Base-by-base conservation (phyloP, 2,888 invertebrate genomes). In the Cremastinae sp. region DNA sequence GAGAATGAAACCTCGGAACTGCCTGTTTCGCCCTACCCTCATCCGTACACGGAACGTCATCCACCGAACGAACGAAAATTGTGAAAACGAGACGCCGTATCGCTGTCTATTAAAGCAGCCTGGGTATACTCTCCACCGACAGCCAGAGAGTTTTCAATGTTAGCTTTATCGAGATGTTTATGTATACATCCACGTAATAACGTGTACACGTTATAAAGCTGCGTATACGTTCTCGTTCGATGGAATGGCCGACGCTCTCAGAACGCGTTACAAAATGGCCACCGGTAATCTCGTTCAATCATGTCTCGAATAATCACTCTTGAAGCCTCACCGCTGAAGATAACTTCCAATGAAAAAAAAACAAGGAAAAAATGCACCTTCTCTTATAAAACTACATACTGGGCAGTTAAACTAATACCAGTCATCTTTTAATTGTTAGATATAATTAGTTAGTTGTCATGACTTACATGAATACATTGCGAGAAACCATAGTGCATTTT, bases 51-150 rank as follows among this genome's bases (percentile, higher is more conserved):
- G 49, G 3, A 20, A 37, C 12, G 49, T 62, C 41, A 43, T 66
- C 62, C 71, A 66, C 66, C 62, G 66, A 62, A 66, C n/a, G 18
- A 66, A 53, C 65, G 62, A 76, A 76, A 69, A 73, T 76, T 73
- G 78, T 69, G 73, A 76, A 73, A 73, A 75, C 78, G 73, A 62
- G 72, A 49, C 49, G 16, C 56, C 51, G 65, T 66, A 75, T 75
- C 78, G 69, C 68, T 73, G 69, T 76, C 69, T 73, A 75, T 78
- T 72, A 65, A 73, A 49, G 61, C 35, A 45, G 37, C 69, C 28
- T 18, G 18, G 41, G 66, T 12, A 22, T 58, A 43, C 45, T 56
- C 28, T 28, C 28, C 28, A 2, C 28, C 61, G 56, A 43, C 58
- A 28, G 59, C 37, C 49, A 18, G 14, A 28, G 28, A 64, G 10